A percentile compares a stretch with the other conserved stretches of the same genome.
phyloP scores from a whole-genome alignment of 2,888 invertebrate genomes.

The Apodemia hepburni region DNA sequence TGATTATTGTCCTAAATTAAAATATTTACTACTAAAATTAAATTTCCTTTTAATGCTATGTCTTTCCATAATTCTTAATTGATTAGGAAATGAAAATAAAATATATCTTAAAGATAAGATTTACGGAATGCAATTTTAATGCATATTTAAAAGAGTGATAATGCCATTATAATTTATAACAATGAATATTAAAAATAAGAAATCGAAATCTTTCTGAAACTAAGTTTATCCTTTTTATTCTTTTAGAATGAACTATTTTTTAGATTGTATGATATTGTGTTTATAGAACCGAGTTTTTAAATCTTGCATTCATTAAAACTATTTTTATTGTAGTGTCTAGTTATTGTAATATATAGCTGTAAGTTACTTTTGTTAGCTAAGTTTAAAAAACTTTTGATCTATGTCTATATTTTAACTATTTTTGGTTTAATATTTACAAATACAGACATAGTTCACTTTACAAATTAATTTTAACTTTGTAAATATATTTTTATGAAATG shows the following conservation, averaged over 20 bases:
- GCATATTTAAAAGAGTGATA: background rate
- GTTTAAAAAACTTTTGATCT: conserved; percentile 46
- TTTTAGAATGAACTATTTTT: conserved; percentile 6
- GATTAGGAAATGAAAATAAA: background rate
- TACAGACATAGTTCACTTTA: conserved; percentile 13
- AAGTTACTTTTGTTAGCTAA: conserved; percentile 39
- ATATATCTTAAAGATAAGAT: conserved; percentile 1
- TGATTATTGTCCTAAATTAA: background rate
- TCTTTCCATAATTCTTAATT: background rate
- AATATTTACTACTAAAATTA: background rate
- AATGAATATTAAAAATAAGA: conserved; percentile 3
- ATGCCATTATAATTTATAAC: conserved; percentile 10
- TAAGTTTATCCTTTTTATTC: background rate
- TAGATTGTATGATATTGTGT: conserved; percentile 15
- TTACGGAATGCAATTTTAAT: background rate
- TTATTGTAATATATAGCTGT: conserved; percentile 49
- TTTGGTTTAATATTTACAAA: conserved; percentile 41
- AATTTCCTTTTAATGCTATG: background rate
- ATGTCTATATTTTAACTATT: conserved; percentile 10
- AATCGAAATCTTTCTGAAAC: background rate
- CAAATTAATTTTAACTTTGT: conserved; percentile 39
- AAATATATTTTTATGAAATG: conserved; percentile 77
- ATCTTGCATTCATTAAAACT: conserved; percentile 11
- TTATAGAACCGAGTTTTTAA: conserved; percentile 7
- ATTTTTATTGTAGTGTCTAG: conserved; percentile 9